Base-by-base conservation (phyloP, 2,113 vertebrate species). In the Chascanopsetta lugubris region DNA sequence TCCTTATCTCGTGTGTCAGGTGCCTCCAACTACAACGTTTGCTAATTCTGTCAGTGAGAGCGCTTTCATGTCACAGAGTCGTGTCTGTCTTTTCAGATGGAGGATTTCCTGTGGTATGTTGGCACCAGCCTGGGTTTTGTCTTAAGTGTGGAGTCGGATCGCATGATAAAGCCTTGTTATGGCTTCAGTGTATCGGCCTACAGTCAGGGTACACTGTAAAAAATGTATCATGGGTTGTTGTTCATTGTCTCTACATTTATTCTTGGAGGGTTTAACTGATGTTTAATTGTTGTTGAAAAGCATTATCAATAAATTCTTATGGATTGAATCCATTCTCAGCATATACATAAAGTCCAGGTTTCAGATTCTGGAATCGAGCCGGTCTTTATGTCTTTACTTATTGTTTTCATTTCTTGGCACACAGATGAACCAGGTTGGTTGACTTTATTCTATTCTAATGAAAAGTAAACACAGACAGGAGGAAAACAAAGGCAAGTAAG, bases 131-230 rank as follows among this genome's bases (percentile, higher is more conserved):
- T 71, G 64, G 40, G 22, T 81, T 83, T 82, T 62, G 83, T 85
- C 72, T 77, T 38, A 76, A 69, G 66, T 26, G 53, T 65, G 42
- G 65, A 66, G 45, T 72, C 27, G 12, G 74, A 80, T 86, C 55
- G 56, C 71, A 50, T 74, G 83, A 85, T 84, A 85, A 86, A 65
- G 48, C 6, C 63, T 73, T 72, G 67, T 82, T 85, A 34, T 82
- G 75, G 38, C 51, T 69, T 67, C 51, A 21, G 38, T 61, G 20
- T 57, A 50, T 61, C 42, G 59, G 24, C 17, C 42, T 59, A 46
- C 58, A 63, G 66, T 62, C 45, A 46, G 51, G 26, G 45, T 59
- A 46, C 54, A 71, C 50, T 61, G n/a, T 32, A 53, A 30, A 29
- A 48, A 24, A 69, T 65, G 80, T 61, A 47, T 8, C 4, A 20